These are phyloP conservation scores for Hemicentrotus pulcherrimus DNA, from an alignment of 35 echinoderm and acorn worm genomes.

Conservation along the genomic window DNA sequence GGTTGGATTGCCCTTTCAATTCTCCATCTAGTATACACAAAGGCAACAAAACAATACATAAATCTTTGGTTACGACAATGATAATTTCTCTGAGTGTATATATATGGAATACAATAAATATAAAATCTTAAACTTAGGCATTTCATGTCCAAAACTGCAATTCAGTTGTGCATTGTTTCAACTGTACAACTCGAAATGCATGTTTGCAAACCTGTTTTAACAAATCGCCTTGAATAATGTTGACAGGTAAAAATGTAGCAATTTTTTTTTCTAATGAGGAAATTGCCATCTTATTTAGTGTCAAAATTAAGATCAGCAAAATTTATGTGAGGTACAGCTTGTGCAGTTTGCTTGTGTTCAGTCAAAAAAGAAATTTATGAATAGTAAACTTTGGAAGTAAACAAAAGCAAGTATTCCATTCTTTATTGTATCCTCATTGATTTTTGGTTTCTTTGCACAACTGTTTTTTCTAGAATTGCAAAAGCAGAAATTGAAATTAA, in stretches of 20 bases:
- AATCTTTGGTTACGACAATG: background rate
- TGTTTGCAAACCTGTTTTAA: background rate
- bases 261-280: no score
- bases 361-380: no score
- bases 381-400: background rate
- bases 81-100: constrained; percentile 2
- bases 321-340: no score
- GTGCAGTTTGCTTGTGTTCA: no score
- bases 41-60: background rate
- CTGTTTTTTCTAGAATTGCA: background rate
- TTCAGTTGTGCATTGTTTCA: background rate
- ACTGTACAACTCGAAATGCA: background rate
- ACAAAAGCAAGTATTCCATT: background rate
- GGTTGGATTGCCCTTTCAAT: background rate
- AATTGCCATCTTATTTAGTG: no score
- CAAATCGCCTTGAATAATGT: no score
- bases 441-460: background rate
- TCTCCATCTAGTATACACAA: background rate
- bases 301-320: no score
- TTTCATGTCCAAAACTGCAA: background rate
- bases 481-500: background rate
- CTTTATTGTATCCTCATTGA: background rate
- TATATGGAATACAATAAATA: background rate
- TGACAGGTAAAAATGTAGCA: no score
- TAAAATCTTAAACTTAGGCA: background rate